These are phyloP conservation scores for Drosophila acutilabella DNA, from an alignment of 2,888 invertebrate genomes.

Conservation along the genomic window DNA sequence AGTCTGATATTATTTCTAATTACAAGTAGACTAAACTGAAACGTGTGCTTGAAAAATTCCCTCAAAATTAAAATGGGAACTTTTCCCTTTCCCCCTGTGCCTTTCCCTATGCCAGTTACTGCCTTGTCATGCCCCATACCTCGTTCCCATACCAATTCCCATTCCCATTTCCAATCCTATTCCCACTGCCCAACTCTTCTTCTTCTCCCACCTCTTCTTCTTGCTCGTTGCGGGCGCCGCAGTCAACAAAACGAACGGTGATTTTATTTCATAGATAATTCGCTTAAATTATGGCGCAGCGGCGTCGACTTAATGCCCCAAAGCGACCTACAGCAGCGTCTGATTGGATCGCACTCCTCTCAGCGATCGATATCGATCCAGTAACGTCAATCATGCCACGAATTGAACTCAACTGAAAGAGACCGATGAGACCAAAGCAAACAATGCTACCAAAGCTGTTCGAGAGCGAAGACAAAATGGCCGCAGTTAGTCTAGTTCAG, in stretches of 20 bases:
- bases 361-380: slow-evolving; percentile 57
- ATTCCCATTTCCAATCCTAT: slow-evolving; percentile 21
- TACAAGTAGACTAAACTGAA: slow-evolving; percentile 60
- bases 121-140: slow-evolving; percentile 43
- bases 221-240: slow-evolving; percentile 48
- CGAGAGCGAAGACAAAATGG: slow-evolving; percentile 49
- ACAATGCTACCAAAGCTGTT: slow-evolving; percentile 19
- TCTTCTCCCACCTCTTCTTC: slow-evolving; percentile 13
- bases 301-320: slow-evolving; percentile 69
- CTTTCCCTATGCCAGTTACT: neutral
- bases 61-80: slow-evolving; percentile 1
- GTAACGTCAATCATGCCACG: slow-evolving; percentile 67
- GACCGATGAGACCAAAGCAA: slow-evolving; percentile 30
- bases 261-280: slow-evolving; percentile 82
- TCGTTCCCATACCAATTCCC: slow-evolving; percentile 18
- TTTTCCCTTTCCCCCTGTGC: neutral
- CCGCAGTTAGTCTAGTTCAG: slow-evolving; percentile 29
- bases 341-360: slow-evolving; percentile 59
- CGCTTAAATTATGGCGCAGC: slow-evolving; percentile 82
- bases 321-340: slow-evolving; percentile 82
- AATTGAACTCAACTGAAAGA: slow-evolving; percentile 43
- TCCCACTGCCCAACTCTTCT: slow-evolving; percentile 17
- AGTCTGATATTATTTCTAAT: slow-evolving; percentile 62
- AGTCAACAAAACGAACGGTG: slow-evolving; percentile 66
- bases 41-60: slow-evolving; percentile 39